Evolutionary conservation across 2,113 vertebrate species (phyloP).

Genomic region (Erpornis zantholeuca): DNA sequence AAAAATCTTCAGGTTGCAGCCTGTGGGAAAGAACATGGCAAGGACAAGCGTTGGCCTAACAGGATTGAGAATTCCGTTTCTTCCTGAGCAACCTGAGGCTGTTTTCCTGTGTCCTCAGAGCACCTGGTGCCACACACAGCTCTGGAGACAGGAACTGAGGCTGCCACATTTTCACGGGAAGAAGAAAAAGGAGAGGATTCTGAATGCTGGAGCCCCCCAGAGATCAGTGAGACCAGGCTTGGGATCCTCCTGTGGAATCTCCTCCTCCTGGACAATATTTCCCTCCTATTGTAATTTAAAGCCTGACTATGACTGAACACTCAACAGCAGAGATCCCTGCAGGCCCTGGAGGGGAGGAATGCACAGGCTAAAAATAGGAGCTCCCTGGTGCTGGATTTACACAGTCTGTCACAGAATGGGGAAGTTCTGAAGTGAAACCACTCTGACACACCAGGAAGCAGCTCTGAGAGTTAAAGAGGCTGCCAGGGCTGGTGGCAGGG

Average conservation of each 20-base stretch:
- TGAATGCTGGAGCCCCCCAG: not conserved
- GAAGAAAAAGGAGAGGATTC: not conserved
- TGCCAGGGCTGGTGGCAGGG: not conserved
- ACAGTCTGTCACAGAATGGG: rapidly evolving
- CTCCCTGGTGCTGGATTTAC: not conserved
- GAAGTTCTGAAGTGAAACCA: not conserved
- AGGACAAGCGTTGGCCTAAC: not conserved
- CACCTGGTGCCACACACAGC: not conserved
- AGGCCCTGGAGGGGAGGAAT: not conserved
- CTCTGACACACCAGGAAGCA: not conserved
- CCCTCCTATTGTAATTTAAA: not conserved
- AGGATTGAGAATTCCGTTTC: rapidly evolving
- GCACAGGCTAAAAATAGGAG: not conserved
- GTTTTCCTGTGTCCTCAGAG: not conserved
- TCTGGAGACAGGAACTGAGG: not conserved
- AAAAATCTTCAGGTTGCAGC: constrained; percentile 98
- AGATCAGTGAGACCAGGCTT: not conserved
- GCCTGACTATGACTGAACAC: not conserved
- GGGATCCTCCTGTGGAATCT: not conserved
- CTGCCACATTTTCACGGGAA: not conserved
- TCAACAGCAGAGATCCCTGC: not conserved
- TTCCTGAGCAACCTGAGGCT: not conserved
- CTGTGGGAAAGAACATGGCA: constrained; percentile 59
- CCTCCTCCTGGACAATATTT: not conserved
- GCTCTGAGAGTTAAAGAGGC: not conserved